Conservation (phyloP, 2,113 vertebrate genomes). For the Coracopsis vasa region DNA sequence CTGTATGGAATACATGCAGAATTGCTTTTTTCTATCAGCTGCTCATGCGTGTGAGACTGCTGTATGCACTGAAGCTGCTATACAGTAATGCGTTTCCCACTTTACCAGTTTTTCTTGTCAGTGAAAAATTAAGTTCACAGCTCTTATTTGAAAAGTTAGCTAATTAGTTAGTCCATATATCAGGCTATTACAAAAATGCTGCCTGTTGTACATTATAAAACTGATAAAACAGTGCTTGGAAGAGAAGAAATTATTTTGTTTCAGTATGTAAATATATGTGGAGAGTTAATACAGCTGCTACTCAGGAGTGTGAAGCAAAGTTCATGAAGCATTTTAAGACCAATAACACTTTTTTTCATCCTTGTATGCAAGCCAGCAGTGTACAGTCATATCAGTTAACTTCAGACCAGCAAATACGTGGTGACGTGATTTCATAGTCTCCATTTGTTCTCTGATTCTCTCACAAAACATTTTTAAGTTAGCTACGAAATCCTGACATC, state of each 20-base stretch:
- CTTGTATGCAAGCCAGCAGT: neutral
- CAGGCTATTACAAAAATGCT: neutral
- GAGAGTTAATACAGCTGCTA: neutral
- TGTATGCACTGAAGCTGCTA: neutral
- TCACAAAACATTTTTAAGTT: neutral
- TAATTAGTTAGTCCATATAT: neutral
- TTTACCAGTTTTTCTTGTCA: neutral
- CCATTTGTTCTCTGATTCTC: neutral
- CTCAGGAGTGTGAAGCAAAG: neutral
- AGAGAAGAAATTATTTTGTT: neutral
- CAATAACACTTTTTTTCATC: neutral
- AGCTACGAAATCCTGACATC: neutral
- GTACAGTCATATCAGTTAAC: neutral
- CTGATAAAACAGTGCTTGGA: neutral
- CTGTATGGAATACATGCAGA: neutral
- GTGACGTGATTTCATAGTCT: neutral
- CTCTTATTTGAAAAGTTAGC: neutral
- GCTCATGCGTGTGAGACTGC: neutral
- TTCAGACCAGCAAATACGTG: neutral
- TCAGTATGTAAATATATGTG: neutral
- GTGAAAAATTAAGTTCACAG: neutral
- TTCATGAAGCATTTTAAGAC: neutral
- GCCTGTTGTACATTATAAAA: neutral
- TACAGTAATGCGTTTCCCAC: neutral
- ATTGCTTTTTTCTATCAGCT: neutral